phyloP scores from a whole-genome alignment of 2,797 vertebrate genomes.

The Danionella dracula region DNA sequence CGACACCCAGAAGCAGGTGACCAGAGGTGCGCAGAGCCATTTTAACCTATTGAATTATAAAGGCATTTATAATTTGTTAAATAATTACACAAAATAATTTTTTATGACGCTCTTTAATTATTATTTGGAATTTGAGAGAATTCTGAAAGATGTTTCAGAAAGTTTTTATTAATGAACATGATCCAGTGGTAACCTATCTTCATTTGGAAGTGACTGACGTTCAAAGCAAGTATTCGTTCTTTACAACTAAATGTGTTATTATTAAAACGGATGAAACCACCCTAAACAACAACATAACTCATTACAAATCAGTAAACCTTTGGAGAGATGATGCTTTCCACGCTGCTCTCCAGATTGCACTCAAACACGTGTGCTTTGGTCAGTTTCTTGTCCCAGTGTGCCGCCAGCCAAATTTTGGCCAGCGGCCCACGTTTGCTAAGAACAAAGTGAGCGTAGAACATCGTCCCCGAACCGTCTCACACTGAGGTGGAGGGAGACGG shows the following conservation, averaged over 20 bases:
- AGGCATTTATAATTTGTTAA: no score
- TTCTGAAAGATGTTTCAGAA: no score
- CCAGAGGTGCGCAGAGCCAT: constrained; percentile 98
- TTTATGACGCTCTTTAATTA: no score
- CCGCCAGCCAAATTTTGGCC: constrained; percentile 99
- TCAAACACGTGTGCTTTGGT: constrained; percentile 99
- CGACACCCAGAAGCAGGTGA: constrained; percentile 93
- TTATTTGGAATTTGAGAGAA: no score
- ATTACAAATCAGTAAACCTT: constrained; percentile 76
- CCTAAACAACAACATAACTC: not conserved
- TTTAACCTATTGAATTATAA: constrained; percentile 80
- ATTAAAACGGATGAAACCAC: not conserved
- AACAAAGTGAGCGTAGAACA: constrained; percentile 99
- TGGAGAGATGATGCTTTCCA: constrained; percentile 99
- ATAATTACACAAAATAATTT: no score
- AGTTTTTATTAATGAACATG: no score
- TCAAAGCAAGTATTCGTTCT: no score
- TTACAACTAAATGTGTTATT: no score
- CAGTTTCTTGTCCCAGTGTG: constrained; percentile 99
- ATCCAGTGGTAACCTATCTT: no score
- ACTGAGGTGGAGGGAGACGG: constrained; percentile 37
- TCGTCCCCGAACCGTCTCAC: constrained; percentile 69
- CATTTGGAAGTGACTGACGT: no score
- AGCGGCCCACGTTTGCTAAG: constrained; percentile 98
- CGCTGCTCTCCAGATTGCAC: constrained; percentile 98